Conservation (phyloP, 2,888 invertebrate genomes). For the Rotaria socialis region DNA sequence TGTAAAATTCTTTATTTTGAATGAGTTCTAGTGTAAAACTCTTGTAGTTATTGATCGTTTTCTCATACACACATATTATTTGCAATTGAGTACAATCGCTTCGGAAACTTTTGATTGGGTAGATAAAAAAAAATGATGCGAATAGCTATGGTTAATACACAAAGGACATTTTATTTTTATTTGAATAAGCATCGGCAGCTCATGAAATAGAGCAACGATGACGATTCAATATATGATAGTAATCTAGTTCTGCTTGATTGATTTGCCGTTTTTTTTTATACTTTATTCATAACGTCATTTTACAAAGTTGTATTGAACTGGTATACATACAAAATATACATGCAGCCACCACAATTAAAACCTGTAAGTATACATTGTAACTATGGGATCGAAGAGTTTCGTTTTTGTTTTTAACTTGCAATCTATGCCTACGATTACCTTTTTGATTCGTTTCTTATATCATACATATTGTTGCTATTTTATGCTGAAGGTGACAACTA, state of each 20-base stretch:
- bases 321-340: neutral
- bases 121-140: neutral
- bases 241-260: constrained; percentile 23
- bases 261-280: neutral
- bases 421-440: neutral
- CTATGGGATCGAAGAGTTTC: neutral
- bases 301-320: neutral
- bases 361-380: neutral
- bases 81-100: neutral
- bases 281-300: neutral
- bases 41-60: neutral
- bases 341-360: neutral
- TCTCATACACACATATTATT: neutral
- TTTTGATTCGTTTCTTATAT: neutral
- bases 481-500: neutral
- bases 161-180: neutral
- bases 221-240: neutral
- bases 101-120: neutral
- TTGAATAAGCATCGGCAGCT: neutral
- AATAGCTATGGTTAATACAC: neutral
- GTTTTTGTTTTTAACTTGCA: neutral
- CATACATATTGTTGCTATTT: neutral
- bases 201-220: neutral
- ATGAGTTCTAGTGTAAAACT: too few species aligned
- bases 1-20: too few species aligned